Conservation (phyloP, 2,888 invertebrate species). For the Baccha elongata region DNA sequence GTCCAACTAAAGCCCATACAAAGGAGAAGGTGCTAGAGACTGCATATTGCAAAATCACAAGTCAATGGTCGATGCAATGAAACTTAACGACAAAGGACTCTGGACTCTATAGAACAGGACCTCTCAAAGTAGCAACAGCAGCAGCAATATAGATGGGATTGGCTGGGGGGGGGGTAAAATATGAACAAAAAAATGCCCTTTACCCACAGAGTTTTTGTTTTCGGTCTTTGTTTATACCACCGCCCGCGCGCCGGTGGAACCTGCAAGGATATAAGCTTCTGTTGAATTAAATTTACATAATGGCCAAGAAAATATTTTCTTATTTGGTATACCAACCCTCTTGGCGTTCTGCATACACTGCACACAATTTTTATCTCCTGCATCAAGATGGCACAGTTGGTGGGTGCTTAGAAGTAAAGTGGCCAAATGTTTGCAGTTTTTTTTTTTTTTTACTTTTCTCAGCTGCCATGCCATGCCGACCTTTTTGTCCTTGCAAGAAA, state of each 20-base stretch:
- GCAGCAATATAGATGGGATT: too few species aligned
- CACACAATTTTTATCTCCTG: constrained; percentile 68
- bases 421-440: constrained; percentile 50
- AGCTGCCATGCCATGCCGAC: background rate
- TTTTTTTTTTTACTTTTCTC: background rate
- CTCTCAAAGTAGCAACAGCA: background rate
- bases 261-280: constrained; percentile 52
- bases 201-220: constrained; percentile 20
- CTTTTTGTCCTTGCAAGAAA: background rate
- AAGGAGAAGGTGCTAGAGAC: constrained; percentile 38
- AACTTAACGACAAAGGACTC: constrained; percentile 70
- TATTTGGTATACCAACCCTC: constrained; percentile 49
- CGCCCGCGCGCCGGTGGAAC: background rate
- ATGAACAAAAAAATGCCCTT: constrained; percentile 28
- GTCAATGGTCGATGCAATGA: constrained; percentile 71
- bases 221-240: background rate
- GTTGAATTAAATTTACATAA: constrained; percentile 72
- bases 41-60: constrained; percentile 65
- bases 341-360: constrained; percentile 63
- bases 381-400: constrained; percentile 63
- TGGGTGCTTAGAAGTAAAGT: constrained; percentile 61
- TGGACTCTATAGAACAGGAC: constrained; percentile 52
- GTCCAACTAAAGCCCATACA: constrained; percentile 28
- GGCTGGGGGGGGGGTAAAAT: constrained; percentile 9
- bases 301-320: constrained; percentile 72